Evolutionary conservation across 2,888 invertebrate species (phyloP), one percentile per base, ranked within the genome.

Genomic region (Hemithea aestivaria): DNA sequence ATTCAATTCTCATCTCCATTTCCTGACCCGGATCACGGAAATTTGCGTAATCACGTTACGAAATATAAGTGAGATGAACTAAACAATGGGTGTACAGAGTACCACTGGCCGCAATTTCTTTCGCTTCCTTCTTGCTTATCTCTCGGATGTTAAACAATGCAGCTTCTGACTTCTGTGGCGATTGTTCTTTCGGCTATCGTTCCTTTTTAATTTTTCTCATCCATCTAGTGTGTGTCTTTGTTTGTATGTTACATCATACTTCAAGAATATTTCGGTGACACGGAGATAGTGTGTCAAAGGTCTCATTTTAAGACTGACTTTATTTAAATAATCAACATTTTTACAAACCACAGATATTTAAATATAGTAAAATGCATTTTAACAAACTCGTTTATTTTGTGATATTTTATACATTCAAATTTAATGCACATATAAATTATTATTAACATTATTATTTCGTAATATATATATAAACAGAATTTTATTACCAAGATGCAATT

Each of bases 91-190:
- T 16, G 16, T 5, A 16, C 16, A 16, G 16, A 16, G 16, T 30
- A 40, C 58, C 63, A 59, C 66, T 70, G 74, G 71, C 65, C 66
- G 67, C 60, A 60, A 61, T 68, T 76, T 62, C 64, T 59, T 56
- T 60, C 61, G 59, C 65, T 79, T 80, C 79, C 79, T 73, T 65
- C 56, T 66, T 53, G 63, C 64, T 70, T 72, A 69, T 76, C 70
- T 62, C 5, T 66, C 62, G 56, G 55, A 71, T 62, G 59, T 58
- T 46, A 66, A 70, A 81, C 78, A 79, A 80, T 72, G 73, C 64
- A 39, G 35, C 52, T 59, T 65, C 65, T 70, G 67, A 34, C 52
- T 59, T 65, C 65, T 70, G 67, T 72, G 42, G 51, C 63, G 63
- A 73, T 72, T 74, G 73, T 77, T 71, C 50, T 53, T 48, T 48